These are phyloP conservation scores for Mastigias papua DNA, from an alignment of 30 jellyfish, hydroid and myxozoan species.

Conservation along the genomic window DNA sequence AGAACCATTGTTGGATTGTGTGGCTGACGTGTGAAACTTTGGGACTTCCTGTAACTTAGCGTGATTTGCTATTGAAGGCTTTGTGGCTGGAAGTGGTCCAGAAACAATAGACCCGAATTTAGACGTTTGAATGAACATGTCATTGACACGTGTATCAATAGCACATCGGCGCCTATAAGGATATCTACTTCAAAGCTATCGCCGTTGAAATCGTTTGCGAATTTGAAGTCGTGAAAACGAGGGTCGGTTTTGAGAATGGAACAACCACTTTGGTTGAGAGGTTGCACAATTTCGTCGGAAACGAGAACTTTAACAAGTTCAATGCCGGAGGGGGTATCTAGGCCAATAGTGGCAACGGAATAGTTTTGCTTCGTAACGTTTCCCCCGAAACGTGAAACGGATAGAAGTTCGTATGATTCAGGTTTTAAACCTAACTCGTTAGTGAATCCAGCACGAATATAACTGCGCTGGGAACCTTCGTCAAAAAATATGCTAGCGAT, in stretches of 20 bases:
- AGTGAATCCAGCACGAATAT: slow-evolving; percentile 53
- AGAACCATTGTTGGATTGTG: slow-evolving; percentile 17
- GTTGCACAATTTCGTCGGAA: slow-evolving; percentile 44
- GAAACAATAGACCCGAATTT: slow-evolving; percentile 17
- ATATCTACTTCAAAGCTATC: slow-evolving; percentile 30
- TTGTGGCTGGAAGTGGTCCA: background rate
- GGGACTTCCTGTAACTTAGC: background rate
- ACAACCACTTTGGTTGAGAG: slow-evolving; percentile 31
- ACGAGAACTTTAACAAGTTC: slow-evolving; percentile 28
- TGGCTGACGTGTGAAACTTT: background rate
- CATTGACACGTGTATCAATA: background rate
- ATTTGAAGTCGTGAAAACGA: slow-evolving; percentile 26
- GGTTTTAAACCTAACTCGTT: slow-evolving; percentile 28
- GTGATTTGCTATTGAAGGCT: background rate
- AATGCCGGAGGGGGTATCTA: slow-evolving; percentile 56
- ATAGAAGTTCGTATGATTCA: slow-evolving; percentile 42
- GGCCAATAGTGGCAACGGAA: slow-evolving; percentile 54
- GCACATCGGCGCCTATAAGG: slow-evolving; percentile 37
- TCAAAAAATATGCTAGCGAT: slow-evolving; percentile 10
- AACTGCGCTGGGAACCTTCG: slow-evolving; percentile 34
- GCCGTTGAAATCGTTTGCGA: slow-evolving; percentile 39
- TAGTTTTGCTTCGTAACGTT: slow-evolving; percentile 18
- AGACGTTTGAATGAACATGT: slow-evolving; percentile 31
- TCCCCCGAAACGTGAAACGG: slow-evolving; percentile 64
- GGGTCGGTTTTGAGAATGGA: slow-evolving; percentile 14